Evolutionary conservation across 2,797 vertebrate genomes (phyloP).

Genomic region (Parambassis ranga): DNA sequence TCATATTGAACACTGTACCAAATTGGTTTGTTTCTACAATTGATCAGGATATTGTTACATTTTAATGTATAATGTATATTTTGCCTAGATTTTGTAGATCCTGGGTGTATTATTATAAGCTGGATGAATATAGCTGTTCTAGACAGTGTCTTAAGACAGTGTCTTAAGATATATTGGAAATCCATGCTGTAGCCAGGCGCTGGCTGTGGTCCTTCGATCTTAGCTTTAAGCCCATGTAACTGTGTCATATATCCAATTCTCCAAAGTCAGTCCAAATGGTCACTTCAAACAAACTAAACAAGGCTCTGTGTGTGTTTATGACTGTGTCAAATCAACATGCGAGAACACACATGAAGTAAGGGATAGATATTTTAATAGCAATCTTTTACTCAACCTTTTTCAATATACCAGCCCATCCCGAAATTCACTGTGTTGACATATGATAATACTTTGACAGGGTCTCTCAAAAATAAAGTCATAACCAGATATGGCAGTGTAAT

Average conservation of each 20-base stretch:
- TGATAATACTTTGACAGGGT: slow-evolving; percentile 44
- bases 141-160: slow-evolving; percentile 54
- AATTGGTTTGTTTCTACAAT: slow-evolving; percentile 37
- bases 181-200: slow-evolving; percentile 65
- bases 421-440: slow-evolving; percentile 57
- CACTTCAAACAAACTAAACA: slow-evolving; percentile 60
- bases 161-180: slow-evolving; percentile 75
- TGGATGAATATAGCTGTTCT: slow-evolving; percentile 54
- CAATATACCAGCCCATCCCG: slow-evolving; percentile 40
- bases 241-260: slow-evolving; percentile 48
- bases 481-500: slow-evolving; percentile 56
- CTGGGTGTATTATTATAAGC: slow-evolving; percentile 47
- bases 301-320: slow-evolving; percentile 22
- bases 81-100: slow-evolving; percentile 35
- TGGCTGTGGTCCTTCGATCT: slow-evolving; percentile 56
- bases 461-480: slow-evolving; percentile 60
- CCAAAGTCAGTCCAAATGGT: slow-evolving; percentile 33
- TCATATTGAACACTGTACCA: slow-evolving; percentile 8
- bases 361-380: slow-evolving; percentile 75
- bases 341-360: slow-evolving; percentile 48
- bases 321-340: slow-evolving; percentile 28
- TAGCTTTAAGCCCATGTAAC: slow-evolving; percentile 21
- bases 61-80: slow-evolving; percentile 43
- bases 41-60: slow-evolving; percentile 33
- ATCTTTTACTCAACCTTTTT: slow-evolving; percentile 57